Evolutionary conservation across 2,797 vertebrate genomes (phyloP), one percentile per base, ranked within the genome.

Genomic region (Danio albolineatus): DNA sequence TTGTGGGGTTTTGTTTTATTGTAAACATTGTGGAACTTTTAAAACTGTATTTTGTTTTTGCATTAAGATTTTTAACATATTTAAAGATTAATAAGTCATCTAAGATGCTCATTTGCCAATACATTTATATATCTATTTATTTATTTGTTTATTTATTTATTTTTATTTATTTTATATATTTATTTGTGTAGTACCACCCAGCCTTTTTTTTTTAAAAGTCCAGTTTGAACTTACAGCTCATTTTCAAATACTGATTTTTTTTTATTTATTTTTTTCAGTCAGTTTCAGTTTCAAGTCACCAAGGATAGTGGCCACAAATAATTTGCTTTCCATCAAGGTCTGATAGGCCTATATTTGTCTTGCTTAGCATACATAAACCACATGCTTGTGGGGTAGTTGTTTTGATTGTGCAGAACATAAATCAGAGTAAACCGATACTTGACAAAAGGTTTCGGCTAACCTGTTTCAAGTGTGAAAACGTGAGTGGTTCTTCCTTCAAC

Each of bases 401-500:
- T 65, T 76, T 21, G 14, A 21, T 54, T n/a, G 14, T 19, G 67
- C 10, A 54, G 7, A 39, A 13, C 16, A 38, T 51, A 70, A 70
- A 70, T 44, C 4, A 39, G 7, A n/a, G 17, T 9, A 17, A 78
- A 43, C 36, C 8, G 4, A 36, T 71, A 60, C 28, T 59, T 60
- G 16, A 9, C 53, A 9, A 44, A 67, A 72, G 43, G 54, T 69
- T 78, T 71, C 16, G 21, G 41, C 28, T 59, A 59, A 59, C 16
- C 51, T 39, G 51, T 77, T 76, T 66, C 41, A 57, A n/a, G 14
- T 66, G 7, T n/a, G 36, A 76, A 54, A 67, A 48, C 53, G 43
- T 17, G 57, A 43, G 48, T 28, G 28, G 3, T 28, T 70, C 12
- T 44, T 73, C 16, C 51, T 14, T 41, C 13, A 71, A 49, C 76